Percentiles rank a stretch among this genome's conserved stretches.
Evolutionary conservation across 2,888 invertebrate species (phyloP).

Genomic region (Andrena bucephala): DNA sequence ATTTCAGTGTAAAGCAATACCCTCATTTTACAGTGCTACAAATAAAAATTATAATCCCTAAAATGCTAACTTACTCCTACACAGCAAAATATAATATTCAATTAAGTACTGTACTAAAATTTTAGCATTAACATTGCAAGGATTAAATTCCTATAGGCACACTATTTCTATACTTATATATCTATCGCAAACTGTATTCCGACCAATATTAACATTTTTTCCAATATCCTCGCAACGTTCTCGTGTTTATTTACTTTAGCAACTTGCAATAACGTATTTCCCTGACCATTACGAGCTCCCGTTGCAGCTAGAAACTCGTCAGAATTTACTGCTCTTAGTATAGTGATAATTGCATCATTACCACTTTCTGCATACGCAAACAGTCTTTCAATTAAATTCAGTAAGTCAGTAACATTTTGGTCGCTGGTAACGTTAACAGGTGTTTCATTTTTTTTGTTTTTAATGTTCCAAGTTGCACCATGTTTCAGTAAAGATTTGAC

Average conservation of each 20-base stretch:
- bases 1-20: too few relatives aligned
- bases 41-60: too few relatives aligned
- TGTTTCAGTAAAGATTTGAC: not conserved
- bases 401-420: not conserved
- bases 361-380: not conserved
- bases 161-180: too few relatives aligned
- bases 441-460: not conserved
- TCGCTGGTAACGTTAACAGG: not conserved
- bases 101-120: too few relatives aligned
- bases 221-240: not conserved
- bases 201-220: not conserved
- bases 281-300: not conserved
- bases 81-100: too few relatives aligned
- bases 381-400: not conserved
- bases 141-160: too few relatives aligned
- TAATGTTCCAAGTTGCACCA: not conserved
- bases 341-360: not conserved
- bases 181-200: not conserved
- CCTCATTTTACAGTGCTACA: too few relatives aligned
- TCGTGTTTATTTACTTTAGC: not conserved
- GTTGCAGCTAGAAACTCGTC: not conserved
- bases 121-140: too few relatives aligned
- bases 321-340: not conserved
- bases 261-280: not conserved
- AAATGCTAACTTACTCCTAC: too few relatives aligned